Conservation (phyloP, 1,140 invertebrate genomes). For the Marisa cornuarietis region DNA sequence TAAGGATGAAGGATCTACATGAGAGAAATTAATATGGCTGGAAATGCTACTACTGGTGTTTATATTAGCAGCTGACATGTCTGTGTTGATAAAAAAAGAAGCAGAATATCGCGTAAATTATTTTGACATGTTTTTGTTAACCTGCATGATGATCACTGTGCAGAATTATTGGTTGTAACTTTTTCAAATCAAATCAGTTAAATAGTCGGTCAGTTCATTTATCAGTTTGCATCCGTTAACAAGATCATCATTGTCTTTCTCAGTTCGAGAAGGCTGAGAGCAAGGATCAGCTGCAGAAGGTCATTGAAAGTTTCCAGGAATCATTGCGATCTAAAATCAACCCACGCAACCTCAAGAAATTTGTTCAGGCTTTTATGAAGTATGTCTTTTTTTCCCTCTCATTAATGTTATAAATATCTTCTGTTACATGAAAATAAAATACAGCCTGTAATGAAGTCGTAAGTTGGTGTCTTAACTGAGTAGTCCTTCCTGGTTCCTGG, state of each 20-base stretch:
- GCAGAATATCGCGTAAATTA: no score
- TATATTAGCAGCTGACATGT: no score
- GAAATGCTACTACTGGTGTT: no score
- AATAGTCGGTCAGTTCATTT: neutral
- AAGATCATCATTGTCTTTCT: slow-evolving; percentile 1
- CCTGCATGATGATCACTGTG: neutral
- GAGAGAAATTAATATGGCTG: no score
- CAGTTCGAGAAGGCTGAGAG: slow-evolving; percentile 62
- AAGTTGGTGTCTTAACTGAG: no score
- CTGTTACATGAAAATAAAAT: neutral
- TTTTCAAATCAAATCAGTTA: neutral
- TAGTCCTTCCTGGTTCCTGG: no score
- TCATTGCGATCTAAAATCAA: slow-evolving; percentile 83
- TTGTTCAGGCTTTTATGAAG: slow-evolving; percentile 84
- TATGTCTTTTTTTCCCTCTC: slow-evolving; percentile 36
- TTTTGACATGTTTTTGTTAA: no score
- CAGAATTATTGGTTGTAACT: neutral
- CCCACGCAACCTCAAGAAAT: slow-evolving; percentile 83
- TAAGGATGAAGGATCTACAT: no score
- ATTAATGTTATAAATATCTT: neutral
- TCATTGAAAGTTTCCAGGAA: slow-evolving; percentile 77
- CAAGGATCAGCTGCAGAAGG: slow-evolving; percentile 77
- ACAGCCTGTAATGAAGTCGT: no score
- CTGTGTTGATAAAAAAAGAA: no score
- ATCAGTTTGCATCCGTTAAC: neutral